Conservation (phyloP, 1,140 invertebrate genomes). For the Drosophila sp. region DNA sequence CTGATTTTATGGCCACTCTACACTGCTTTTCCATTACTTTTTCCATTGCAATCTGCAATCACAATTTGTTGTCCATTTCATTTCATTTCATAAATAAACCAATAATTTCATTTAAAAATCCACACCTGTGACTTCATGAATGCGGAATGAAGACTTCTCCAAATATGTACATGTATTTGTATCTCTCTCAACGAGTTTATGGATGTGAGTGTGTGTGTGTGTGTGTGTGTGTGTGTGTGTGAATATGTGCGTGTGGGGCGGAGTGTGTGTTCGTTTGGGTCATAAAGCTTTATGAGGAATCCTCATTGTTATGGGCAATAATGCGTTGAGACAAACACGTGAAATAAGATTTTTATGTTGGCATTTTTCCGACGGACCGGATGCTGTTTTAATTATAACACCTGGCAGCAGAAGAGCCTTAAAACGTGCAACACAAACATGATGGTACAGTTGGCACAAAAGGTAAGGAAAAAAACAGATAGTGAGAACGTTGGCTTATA, state of each 20-base stretch:
- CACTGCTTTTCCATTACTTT: background rate
- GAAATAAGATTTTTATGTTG: slow-evolving; percentile 39
- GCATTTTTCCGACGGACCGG: slow-evolving; percentile 21
- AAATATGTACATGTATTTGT: slow-evolving; percentile 13
- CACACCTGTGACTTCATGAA: slow-evolving; percentile 57
- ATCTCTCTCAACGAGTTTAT: slow-evolving; percentile 3
- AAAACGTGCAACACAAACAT: slow-evolving; percentile 27
- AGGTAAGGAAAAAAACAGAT: slow-evolving; percentile 3
- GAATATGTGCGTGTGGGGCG: slow-evolving; percentile 12
- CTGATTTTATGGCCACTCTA: slow-evolving; percentile 39
- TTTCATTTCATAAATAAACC: slow-evolving; percentile 71
- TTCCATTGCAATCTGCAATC: slow-evolving; percentile 59
- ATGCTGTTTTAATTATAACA: slow-evolving; percentile 72
- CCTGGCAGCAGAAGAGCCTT: slow-evolving; percentile 19
- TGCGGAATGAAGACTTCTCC: slow-evolving; percentile 40
- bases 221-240: slow-evolving; percentile 18
- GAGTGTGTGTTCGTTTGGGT: slow-evolving; percentile 17
- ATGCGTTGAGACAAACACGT: slow-evolving; percentile 46
- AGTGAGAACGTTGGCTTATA: background rate
- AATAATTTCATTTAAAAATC: slow-evolving; percentile 78
- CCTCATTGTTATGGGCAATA: slow-evolving; percentile 75
- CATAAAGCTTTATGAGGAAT: slow-evolving; percentile 63
- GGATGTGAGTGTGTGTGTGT: slow-evolving; percentile 4
- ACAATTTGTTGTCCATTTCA: slow-evolving; percentile 70
- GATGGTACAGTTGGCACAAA: slow-evolving; percentile 58